Evolutionary conservation across 92 coral and sea anemone species (phyloP).

Genomic region (Porites evermanni): DNA sequence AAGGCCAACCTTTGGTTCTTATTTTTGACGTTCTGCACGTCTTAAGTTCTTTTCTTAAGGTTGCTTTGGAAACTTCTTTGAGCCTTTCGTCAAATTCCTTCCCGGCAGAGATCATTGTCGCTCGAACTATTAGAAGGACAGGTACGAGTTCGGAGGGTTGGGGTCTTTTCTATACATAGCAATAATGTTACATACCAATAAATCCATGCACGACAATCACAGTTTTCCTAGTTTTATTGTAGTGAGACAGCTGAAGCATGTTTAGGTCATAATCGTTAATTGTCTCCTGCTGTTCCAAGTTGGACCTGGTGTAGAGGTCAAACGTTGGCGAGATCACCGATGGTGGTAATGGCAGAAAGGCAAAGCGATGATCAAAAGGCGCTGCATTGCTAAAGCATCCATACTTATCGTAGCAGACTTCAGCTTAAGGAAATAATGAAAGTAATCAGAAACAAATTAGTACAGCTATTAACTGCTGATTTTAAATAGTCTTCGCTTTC

Average conservation of each 20-base stretch:
- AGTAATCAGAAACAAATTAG: neutral
- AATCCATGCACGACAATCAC: slow-evolving; percentile 60
- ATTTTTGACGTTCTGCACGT: no score
- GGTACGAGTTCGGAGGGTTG: no score
- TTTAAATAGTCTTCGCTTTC: no score
- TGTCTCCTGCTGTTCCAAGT: neutral
- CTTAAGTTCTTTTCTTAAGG: no score
- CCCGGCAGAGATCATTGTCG: no score
- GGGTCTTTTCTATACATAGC: no score
- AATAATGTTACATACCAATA: neutral
- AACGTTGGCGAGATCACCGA: slow-evolving; percentile 6
- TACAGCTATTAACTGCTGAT: no score
- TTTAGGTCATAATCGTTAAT: slow-evolving; percentile 29
- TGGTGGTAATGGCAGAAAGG: slow-evolving; percentile 52
- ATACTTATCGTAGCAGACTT: slow-evolving; percentile 53
- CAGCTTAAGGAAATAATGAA: neutral
- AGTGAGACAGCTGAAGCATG: slow-evolving; percentile 54
- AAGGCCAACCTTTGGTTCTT: no score
- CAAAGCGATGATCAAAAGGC: slow-evolving; percentile 47
- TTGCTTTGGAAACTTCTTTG: no score
- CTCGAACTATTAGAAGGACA: no score
- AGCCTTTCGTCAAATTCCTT: no score
- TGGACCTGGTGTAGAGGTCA: slow-evolving; percentile 50
- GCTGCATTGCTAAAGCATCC: slow-evolving; percentile 52
- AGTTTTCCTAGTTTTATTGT: slow-evolving; percentile 56